These are phyloP conservation scores for Dromius quadrimaculatus DNA, from an alignment of 2,888 invertebrate species.

Conservation along the genomic window DNA sequence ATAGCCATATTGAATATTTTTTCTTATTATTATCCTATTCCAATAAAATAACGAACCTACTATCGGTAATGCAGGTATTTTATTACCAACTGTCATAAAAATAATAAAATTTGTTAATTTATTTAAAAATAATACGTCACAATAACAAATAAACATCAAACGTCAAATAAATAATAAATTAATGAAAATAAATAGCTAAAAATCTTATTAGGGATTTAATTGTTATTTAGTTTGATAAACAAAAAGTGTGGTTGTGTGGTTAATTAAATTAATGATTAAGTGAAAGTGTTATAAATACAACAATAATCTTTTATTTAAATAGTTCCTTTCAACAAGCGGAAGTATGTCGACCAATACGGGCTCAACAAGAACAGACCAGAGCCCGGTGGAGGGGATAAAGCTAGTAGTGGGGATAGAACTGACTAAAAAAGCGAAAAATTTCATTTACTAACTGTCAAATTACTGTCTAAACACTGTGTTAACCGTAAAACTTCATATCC, in stretches of 20 bases:
- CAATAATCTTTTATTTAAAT: slow-evolving; percentile 43
- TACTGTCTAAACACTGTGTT: slow-evolving; percentile 14
- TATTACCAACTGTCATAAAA: neutral
- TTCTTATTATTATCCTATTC: slow-evolving; percentile 52
- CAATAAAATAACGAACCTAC: slow-evolving; percentile 30
- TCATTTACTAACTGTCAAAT: slow-evolving; percentile 57
- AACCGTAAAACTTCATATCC: slow-evolving; percentile 21
- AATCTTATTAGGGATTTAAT: too few relatives aligned
- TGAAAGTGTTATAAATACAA: too few relatives aligned
- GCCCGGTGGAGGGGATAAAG: slow-evolving; percentile 59
- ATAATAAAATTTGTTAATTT: neutral
- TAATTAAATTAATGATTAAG: too few relatives aligned
- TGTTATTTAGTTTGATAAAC: too few relatives aligned
- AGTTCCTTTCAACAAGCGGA: neutral
- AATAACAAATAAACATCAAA: too few relatives aligned
- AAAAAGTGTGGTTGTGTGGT: too few relatives aligned
- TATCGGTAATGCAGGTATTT: slow-evolving; percentile 19
- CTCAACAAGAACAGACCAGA: neutral
- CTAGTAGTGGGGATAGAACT: slow-evolving; percentile 60
- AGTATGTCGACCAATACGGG: slow-evolving; percentile 16
- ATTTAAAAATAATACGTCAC: too few relatives aligned
- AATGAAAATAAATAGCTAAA: too few relatives aligned
- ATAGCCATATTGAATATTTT: slow-evolving; percentile 51
- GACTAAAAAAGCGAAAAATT: slow-evolving; percentile 62
- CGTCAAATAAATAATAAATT: neutral